These are phyloP conservation scores for Ceyx cyanopectus DNA, from an alignment of 2,113 vertebrate species.

Conservation along the genomic window DNA sequence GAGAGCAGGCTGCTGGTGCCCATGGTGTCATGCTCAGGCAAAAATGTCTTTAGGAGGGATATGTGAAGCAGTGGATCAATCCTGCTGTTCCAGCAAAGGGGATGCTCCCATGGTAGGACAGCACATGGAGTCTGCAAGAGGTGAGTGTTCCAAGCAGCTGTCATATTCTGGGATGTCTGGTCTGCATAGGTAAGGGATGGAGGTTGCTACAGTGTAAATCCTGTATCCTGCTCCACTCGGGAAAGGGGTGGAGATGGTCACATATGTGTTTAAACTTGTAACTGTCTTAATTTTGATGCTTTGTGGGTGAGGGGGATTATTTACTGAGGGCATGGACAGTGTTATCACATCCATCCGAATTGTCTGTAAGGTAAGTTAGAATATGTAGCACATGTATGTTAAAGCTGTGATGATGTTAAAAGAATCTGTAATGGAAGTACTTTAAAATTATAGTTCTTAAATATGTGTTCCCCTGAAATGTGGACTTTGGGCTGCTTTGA, in stretches of 20 bases:
- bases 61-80: neutral
- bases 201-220: neutral
- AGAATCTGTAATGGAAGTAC: neutral
- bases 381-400: fast-evolving
- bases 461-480: neutral
- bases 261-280: neutral
- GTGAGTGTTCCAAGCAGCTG: neutral
- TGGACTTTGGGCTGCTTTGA: neutral
- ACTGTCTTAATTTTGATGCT: neutral
- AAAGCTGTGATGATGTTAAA: neutral
- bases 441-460: neutral
- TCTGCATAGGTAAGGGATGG: neutral
- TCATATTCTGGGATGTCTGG: neutral
- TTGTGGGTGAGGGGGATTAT: neutral
- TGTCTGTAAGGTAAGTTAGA: neutral
- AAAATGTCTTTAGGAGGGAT: neutral
- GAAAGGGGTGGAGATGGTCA: neutral
- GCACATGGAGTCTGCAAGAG: fast-evolving
- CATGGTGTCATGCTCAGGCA: neutral
- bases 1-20: neutral
- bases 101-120: fast-evolving
- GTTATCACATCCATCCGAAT: neutral
- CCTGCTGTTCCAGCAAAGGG: neutral
- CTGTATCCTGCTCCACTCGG: neutral
- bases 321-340: neutral